phyloP scores from a whole-genome alignment of 2,113 vertebrate species.

The Ginglymostoma cirratum region DNA sequence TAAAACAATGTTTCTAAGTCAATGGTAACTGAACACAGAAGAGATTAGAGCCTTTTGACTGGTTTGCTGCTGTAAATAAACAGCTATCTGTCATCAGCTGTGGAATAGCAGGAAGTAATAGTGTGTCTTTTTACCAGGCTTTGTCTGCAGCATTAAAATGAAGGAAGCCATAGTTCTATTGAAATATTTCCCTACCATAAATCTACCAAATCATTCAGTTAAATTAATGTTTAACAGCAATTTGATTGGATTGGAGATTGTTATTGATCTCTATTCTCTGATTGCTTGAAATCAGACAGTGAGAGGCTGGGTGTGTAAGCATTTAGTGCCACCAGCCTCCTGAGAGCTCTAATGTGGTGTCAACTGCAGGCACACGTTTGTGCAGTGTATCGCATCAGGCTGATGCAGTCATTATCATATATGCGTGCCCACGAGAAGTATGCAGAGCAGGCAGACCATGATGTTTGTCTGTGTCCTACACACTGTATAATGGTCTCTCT shows the following conservation, averaged over 20 bases:
- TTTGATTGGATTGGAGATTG: not conserved
- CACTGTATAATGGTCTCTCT: not conserved
- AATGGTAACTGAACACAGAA: not conserved
- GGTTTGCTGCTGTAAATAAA: constrained; percentile 19
- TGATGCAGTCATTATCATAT: not conserved
- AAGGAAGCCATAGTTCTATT: not conserved
- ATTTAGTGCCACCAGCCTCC: not conserved
- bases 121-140: not conserved
- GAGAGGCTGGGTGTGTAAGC: not conserved
- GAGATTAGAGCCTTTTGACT: not conserved
- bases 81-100: not conserved
- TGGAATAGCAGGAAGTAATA: constrained; percentile 15
- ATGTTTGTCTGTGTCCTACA: not conserved
- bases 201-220: not conserved
- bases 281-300: not conserved
- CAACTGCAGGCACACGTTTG: not conserved
- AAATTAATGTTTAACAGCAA: too few relatives aligned
- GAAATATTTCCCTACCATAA: not conserved
- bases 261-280: not conserved
- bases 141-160: not conserved
- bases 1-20: constrained; percentile 4
- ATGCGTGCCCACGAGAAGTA: not conserved
- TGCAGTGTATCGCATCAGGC: not conserved
- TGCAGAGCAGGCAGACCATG: not conserved
- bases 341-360: not conserved